phyloP scores from a whole-genome alignment of 2,113 vertebrate genomes.

The Alosa alosa region DNA sequence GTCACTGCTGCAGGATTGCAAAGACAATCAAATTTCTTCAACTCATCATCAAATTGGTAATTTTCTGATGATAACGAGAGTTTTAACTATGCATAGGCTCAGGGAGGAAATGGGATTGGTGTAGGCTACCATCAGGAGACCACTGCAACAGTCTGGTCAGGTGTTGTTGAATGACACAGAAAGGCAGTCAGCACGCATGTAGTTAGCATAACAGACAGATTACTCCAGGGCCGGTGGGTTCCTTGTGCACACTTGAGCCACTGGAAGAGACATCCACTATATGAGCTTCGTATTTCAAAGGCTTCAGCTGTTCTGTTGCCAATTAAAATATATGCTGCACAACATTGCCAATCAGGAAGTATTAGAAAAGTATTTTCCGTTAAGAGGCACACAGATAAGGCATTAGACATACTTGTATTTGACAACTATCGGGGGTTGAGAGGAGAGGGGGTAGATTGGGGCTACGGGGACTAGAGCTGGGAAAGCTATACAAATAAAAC shows the following conservation, averaged over 20 bases:
- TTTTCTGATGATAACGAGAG: neutral
- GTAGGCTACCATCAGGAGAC: neutral
- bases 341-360: neutral
- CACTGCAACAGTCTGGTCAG: neutral
- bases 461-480: conserved; percentile 37
- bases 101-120: neutral
- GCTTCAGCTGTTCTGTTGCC: neutral
- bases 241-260: neutral
- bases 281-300: neutral
- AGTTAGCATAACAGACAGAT: neutral
- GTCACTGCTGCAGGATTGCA: neutral
- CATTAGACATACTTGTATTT: neutral
- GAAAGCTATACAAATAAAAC: neutral
- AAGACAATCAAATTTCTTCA: neutral
- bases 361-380: neutral
- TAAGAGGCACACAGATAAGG: neutral
- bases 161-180: neutral
- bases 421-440: neutral
- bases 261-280: neutral
- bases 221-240: no score
- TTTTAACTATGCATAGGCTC: neutral
- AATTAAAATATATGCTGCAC: neutral
- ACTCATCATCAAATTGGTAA: neutral
- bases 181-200: neutral
- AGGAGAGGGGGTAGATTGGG: neutral